Evolutionary conservation across 2,888 invertebrate genomes (phyloP).

Genomic region (Emmelina monodactyla): DNA sequence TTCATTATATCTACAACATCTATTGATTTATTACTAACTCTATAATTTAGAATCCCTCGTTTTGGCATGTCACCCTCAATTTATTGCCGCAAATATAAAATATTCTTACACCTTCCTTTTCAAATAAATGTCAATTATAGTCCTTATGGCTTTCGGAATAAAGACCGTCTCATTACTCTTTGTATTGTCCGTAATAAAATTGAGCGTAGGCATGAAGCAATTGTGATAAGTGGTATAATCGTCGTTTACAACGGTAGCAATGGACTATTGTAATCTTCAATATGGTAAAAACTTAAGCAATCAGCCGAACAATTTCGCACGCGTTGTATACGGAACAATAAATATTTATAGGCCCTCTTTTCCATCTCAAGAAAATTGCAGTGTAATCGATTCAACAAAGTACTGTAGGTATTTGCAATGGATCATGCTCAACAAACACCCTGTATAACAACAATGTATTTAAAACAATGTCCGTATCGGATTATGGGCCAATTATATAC

Average conservation of each 20-base stretch:
- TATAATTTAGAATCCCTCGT: constrained; percentile 28
- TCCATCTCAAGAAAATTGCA: constrained; percentile 47
- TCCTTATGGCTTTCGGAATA: background rate
- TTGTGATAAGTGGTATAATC: constrained; percentile 22
- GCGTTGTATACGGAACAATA: constrained; percentile 39
- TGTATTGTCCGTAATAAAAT: constrained; percentile 8
- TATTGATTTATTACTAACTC: constrained; percentile 27
- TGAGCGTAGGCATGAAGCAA: constrained; percentile 20
- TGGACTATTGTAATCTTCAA: constrained; percentile 30
- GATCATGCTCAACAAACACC: constrained; percentile 16
- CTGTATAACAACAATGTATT: constrained; percentile 28
- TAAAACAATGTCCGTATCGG: constrained; percentile 35
- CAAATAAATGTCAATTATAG: background rate
- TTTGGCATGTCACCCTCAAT: constrained; percentile 28
- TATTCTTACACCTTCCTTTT: background rate
- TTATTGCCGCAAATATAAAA: constrained; percentile 17
- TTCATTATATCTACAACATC: too few species aligned
- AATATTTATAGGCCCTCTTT: constrained; percentile 58
- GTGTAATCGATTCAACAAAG: constrained; percentile 43
- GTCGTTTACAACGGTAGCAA: constrained; percentile 27
- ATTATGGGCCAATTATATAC: constrained; percentile 46
- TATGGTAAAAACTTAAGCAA: constrained; percentile 36
- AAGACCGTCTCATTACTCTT: background rate
- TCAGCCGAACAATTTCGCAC: constrained; percentile 36
- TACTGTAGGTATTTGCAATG: constrained; percentile 1